Conservation (phyloP, 1,140 invertebrate species). For the Bombus confusus region DNA sequence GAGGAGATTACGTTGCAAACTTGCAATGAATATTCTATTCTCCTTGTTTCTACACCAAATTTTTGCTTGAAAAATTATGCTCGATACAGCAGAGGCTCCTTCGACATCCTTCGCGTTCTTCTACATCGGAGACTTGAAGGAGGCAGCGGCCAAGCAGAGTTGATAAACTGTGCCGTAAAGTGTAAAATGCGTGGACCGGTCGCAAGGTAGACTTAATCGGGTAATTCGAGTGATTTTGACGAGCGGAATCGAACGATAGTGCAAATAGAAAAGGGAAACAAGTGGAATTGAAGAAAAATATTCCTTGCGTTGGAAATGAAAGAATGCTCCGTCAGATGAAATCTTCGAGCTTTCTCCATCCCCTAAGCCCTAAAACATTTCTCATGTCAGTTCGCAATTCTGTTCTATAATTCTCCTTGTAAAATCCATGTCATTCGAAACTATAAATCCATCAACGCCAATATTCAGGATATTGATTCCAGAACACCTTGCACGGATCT, state of each 20-base stretch:
- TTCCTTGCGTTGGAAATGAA: background rate
- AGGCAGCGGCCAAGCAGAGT: too few relatives aligned
- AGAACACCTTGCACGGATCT: conserved; percentile 22
- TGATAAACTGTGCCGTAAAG: too few relatives aligned
- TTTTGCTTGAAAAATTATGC: too few relatives aligned
- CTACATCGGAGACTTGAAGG: too few relatives aligned
- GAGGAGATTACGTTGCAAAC: too few relatives aligned
- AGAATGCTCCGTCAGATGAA: background rate
- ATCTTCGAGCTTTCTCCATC: background rate
- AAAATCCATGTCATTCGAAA: conserved; percentile 25
- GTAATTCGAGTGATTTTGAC: background rate
- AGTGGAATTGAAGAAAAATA: background rate
- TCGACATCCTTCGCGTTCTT: too few relatives aligned
- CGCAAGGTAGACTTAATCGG: too few relatives aligned
- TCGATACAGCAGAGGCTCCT: too few relatives aligned
- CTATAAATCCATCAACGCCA: conserved; percentile 33
- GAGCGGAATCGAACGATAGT: background rate
- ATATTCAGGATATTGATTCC: conserved; percentile 29
- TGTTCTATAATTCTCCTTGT: conserved; percentile 18
- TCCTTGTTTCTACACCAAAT: too few relatives aligned
- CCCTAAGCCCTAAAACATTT: background rate
- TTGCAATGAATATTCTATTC: too few relatives aligned
- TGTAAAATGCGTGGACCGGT: too few relatives aligned
- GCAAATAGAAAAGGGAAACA: background rate
- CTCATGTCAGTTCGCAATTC: background rate